phyloP scores from a whole-genome alignment of 1,140 invertebrate species.

The Dreissena polymorpha region DNA sequence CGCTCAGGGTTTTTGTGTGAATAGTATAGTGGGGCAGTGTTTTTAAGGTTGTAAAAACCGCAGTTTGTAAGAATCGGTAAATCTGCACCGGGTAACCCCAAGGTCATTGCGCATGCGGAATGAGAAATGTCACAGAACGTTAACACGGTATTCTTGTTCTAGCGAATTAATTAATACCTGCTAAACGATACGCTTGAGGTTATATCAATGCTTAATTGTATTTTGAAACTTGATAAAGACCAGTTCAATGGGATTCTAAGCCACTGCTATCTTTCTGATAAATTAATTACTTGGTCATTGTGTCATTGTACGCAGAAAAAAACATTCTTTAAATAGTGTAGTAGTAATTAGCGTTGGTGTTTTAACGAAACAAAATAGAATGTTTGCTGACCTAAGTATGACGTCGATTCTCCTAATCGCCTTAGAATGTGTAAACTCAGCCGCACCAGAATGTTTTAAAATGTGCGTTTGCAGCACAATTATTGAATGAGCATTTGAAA shows the following conservation, averaged over 20 bases:
- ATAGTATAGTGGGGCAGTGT: no score
- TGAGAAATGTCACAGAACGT: constrained; percentile 53
- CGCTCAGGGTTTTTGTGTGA: no score
- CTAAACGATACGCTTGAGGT: constrained; percentile 45
- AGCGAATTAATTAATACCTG: constrained; percentile 48
- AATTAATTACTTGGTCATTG: background rate
- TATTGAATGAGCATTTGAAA: no score
- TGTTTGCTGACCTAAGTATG: background rate
- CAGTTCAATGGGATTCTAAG: constrained; percentile 4
- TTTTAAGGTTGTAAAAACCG: background rate
- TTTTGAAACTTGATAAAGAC: constrained; percentile 33
- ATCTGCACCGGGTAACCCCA: constrained; percentile 37
- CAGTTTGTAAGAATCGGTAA: constrained; percentile 24
- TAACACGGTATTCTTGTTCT: constrained; percentile 21
- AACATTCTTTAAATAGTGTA: background rate
- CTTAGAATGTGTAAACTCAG: background rate
- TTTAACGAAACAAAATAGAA: no score
- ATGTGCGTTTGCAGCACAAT: no score
- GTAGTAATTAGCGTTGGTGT: no score
- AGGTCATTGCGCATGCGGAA: constrained; percentile 53
- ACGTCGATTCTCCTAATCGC: background rate
- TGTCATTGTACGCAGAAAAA: background rate
- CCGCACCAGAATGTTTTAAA: no score
- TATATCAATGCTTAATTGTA: constrained; percentile 37
- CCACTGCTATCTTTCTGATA: background rate